phyloP scores from a whole-genome alignment of 2,113 vertebrate species.

The Eulemur macaco region DNA sequence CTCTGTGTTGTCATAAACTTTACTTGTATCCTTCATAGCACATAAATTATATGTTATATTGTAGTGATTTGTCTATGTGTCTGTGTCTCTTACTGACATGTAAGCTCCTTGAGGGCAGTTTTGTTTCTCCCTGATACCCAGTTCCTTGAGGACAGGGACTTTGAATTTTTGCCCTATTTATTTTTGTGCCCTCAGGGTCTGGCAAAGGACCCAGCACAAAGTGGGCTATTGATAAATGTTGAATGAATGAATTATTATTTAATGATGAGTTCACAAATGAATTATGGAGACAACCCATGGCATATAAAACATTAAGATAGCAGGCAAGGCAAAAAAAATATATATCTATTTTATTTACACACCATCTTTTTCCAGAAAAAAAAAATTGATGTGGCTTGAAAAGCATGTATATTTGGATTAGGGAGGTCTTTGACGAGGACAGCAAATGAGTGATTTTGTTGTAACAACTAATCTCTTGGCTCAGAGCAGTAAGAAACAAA shows the following conservation, averaged over 20 bases:
- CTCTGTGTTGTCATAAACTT: neutral
- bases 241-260: neutral
- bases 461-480: neutral
- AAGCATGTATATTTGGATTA: slow-evolving; percentile 16
- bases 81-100: neutral
- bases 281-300: neutral
- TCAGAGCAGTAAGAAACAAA: slow-evolving; percentile 44
- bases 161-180: neutral
- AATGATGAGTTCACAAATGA: slow-evolving; percentile 3
- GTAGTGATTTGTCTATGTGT: neutral
- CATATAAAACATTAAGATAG: neutral
- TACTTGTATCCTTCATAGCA: neutral
- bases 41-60: neutral
- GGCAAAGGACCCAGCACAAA: neutral
- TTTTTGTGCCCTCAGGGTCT: neutral
- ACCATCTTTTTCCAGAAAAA: neutral
- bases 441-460: slow-evolving; percentile 28
- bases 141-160: neutral
- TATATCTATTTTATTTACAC: neutral
- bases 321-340: neutral
- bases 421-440: neutral
- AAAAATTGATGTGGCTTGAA: neutral
- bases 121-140: neutral
- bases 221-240: neutral
- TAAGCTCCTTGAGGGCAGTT: neutral